Percentiles rank a stretch among this genome's conserved stretches.
Conservation (phyloP, 2,797 vertebrate genomes). For the Chrysocyon brachyurus region DNA sequence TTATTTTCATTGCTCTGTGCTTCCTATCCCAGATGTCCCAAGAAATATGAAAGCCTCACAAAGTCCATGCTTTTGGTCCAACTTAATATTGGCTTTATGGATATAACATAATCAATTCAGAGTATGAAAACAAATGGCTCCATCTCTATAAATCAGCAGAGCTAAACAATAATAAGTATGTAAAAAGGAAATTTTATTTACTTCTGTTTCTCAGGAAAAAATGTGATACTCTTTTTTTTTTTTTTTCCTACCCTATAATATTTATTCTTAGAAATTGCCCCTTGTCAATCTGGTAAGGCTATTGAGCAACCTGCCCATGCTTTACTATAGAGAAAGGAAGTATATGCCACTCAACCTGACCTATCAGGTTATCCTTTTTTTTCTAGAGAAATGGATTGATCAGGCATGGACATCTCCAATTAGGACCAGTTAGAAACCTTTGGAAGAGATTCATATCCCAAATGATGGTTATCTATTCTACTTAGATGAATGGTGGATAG, state of each 20-base stretch:
- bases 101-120: background rate
- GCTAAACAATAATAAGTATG: background rate
- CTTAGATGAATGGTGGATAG: background rate
- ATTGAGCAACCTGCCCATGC: background rate
- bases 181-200: background rate
- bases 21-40: background rate
- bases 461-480: background rate
- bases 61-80: background rate
- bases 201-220: background rate
- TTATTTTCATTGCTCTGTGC: background rate
- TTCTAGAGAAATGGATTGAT: background rate
- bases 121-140: background rate
- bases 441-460: background rate
- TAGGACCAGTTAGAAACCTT: background rate
- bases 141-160: background rate
- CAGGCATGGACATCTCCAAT: background rate
- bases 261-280: background rate
- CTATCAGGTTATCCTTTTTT: background rate
- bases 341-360: background rate
- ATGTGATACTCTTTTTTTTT: background rate
- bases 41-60: background rate
- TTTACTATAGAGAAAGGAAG: background rate
- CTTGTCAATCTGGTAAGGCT: background rate
- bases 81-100: background rate
- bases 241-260: too few species aligned